phyloP scores from a whole-genome alignment of 2,888 invertebrate species.

The Clostera curtula region DNA sequence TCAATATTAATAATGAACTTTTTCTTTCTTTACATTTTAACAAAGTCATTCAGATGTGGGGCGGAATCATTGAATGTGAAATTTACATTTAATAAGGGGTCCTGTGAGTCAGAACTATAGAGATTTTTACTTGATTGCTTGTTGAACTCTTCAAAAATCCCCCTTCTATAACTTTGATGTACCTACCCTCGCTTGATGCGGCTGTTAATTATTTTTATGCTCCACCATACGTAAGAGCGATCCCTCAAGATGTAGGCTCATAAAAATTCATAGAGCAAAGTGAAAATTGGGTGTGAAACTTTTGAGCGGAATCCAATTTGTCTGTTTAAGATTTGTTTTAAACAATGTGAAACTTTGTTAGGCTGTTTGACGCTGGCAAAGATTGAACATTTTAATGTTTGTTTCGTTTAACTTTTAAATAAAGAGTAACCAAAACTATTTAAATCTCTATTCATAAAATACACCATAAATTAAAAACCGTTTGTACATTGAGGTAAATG shows the following conservation, averaged over 20 bases:
- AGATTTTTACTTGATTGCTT: slow-evolving; percentile 74
- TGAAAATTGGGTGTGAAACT: slow-evolving; percentile 47
- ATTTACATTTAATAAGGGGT: slow-evolving; percentile 73
- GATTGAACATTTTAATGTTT: too few relatives aligned
- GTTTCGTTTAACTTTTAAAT: too few relatives aligned
- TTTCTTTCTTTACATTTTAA: slow-evolving; percentile 48
- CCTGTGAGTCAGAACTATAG: slow-evolving; percentile 68
- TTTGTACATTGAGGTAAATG: too few relatives aligned
- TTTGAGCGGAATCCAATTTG: slow-evolving; percentile 32
- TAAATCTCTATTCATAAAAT: too few relatives aligned
- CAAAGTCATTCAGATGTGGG: slow-evolving; percentile 66
- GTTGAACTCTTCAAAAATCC: slow-evolving; percentile 69
- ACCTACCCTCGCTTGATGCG: slow-evolving; percentile 40
- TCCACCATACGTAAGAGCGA: slow-evolving; percentile 51
- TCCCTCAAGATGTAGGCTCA: slow-evolving; percentile 57
- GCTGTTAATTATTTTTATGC: slow-evolving; percentile 72
- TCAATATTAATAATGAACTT: slow-evolving; percentile 30
- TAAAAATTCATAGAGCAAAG: slow-evolving; percentile 62
- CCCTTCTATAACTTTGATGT: slow-evolving; percentile 69
- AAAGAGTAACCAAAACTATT: too few relatives aligned
- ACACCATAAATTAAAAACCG: too few relatives aligned
- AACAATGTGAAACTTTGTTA: slow-evolving; percentile 6
- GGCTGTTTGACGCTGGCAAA: neutral
- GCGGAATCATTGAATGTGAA: slow-evolving; percentile 69
- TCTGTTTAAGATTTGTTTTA: slow-evolving; percentile 19